Evolutionary conservation across 2,888 invertebrate genomes (phyloP), one percentile per base, ranked within the genome.

Genomic region (Glyphotaelius pellucidus): DNA sequence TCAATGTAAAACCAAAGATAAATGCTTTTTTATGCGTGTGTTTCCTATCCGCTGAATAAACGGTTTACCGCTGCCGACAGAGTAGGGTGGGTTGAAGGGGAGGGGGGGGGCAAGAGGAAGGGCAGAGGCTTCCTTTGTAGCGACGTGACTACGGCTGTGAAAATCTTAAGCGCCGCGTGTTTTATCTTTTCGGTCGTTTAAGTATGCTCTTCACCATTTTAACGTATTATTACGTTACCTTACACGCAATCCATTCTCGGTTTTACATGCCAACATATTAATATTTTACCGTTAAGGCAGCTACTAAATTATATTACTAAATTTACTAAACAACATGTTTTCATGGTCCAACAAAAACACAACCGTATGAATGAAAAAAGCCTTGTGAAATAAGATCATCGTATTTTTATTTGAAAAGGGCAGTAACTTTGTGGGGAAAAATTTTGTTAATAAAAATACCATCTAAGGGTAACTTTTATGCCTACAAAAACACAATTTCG

Each of bases 11-110:
- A 80, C 80, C 80, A 80, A 89, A 80, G 80, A 89, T 80, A 89
- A 80, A 80, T 80, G 89, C 80, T 30, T 47, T 80, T 89, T 89
- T 89, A 67, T 87, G 87, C 87, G 87, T 87, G 87, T 87, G 87
- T 52, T 87, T 67, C 67, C 67, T 87, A 67, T 87, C 35, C 35
- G 67, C 52, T 30, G 87, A 67, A 52, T 67, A 67, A 67, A 87
- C 87, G 87, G 87, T 87, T 87, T 87, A 87, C 31, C 31, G n/a
- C 15, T 52, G 15, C 84, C 25, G 47, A 15, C 67, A 31, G 32
- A 67, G 14, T 15, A 67, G 32, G 32, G 67, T 3, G 32, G 14
- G 30, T 1, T 47, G 3, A 0, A 9, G n/a, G 25, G 5, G 3
- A 0, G 25, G n/a, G 25, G 5, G 3, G 25, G 25, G 11, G 9